A percentile compares a stretch with the other conserved stretches of the same genome.
phyloP scores from a whole-genome alignment of 2,113 vertebrate species.

The Verasper variegatus region DNA sequence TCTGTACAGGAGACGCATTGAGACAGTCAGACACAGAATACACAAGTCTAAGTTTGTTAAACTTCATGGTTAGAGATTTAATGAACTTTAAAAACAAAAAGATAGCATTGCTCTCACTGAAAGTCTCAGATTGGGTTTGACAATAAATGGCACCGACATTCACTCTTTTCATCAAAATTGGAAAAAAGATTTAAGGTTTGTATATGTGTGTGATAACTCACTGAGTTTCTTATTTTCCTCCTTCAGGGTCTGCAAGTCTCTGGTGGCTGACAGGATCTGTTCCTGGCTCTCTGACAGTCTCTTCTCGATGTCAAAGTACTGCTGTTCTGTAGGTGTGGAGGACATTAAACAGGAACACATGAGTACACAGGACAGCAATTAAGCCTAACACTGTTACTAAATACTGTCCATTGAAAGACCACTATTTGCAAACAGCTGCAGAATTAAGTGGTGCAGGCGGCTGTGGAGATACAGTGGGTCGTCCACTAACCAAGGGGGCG shows the following conservation, averaged over 20 bases:
- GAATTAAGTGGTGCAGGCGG: neutral
- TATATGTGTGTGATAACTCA: conserved; percentile 78
- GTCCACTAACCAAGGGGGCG: too few relatives aligned
- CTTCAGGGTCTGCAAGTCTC: conserved; percentile 86
- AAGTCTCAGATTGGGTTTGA: neutral
- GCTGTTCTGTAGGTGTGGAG: conserved; percentile 86
- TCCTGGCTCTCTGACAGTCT: conserved; percentile 91
- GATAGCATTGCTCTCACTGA: neutral
- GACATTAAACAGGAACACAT: neutral
- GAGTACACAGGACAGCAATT: neutral
- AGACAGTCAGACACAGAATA: neutral
- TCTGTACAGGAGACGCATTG: conserved; percentile 73
- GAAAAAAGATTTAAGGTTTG: neutral
- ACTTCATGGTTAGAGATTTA: neutral
- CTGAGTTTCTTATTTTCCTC: conserved; percentile 89
- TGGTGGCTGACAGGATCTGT: conserved; percentile 88
- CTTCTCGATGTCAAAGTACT: conserved; percentile 95
- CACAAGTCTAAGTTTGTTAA: neutral
- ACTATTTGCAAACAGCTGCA: neutral
- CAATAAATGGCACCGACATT: neutral
- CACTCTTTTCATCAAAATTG: neutral
- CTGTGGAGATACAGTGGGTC: too few relatives aligned
- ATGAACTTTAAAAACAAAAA: neutral
- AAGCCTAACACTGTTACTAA: neutral
- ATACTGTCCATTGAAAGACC: neutral